Conservation (phyloP, 2,797 vertebrate species). For the Macroramphosus scolopax region DNA sequence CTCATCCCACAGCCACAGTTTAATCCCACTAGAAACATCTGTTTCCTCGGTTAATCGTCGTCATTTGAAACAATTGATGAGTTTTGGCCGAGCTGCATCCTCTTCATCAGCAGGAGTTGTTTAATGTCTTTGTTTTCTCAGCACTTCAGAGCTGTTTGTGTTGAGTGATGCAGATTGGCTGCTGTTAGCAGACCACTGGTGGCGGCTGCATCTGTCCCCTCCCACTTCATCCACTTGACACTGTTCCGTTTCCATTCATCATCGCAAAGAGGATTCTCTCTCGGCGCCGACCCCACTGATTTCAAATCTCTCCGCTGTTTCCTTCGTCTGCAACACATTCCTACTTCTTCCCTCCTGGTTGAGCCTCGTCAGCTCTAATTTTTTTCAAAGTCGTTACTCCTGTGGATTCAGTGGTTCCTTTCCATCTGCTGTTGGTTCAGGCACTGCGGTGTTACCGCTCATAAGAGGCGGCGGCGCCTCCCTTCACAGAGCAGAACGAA, state of each 20-base stretch:
- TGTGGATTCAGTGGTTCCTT: conserved; percentile 34
- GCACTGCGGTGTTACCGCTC: too few species aligned
- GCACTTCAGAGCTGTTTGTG: conserved; percentile 13
- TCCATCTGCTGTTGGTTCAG: conserved; percentile 58
- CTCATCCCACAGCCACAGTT: not conserved
- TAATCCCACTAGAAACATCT: conserved; percentile 4
- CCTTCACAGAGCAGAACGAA: not conserved
- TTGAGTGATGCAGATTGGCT: conserved; percentile 34
- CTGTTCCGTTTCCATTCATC: conserved; percentile 32
- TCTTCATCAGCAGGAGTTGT: conserved; percentile 1
- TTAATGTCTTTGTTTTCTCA: conserved; percentile 14
- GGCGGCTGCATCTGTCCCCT: conserved; percentile 44
- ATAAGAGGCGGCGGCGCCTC: too few species aligned
- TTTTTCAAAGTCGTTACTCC: conserved; percentile 56
- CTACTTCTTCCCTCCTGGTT: not conserved
- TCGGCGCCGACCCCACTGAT: not conserved
- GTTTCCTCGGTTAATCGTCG: not conserved
- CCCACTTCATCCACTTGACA: conserved; percentile 34
- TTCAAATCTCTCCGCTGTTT: conserved; percentile 4
- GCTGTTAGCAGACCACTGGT: conserved; percentile 20
- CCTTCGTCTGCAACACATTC: not conserved
- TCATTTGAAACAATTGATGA: not conserved
- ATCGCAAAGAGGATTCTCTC: conserved; percentile 13
- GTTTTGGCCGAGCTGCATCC: not conserved
- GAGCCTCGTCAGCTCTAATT: conserved; percentile 21